A percentile compares a stretch with the other conserved stretches of the same genome.
Conservation (phyloP, 2,888 invertebrate species). For the Heterodera filipjevi region DNA sequence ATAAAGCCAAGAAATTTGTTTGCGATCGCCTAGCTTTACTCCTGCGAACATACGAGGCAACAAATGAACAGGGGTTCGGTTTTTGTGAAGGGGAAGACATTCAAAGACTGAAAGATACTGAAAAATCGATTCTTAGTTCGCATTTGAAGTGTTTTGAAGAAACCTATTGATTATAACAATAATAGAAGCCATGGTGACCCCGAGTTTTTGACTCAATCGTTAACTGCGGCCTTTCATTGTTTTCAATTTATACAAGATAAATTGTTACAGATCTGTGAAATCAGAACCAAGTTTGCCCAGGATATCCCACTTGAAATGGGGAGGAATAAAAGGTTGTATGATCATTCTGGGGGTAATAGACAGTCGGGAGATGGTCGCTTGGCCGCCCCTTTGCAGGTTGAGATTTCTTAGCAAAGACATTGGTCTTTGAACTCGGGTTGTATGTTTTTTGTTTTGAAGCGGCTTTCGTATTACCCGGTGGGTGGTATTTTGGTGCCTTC, state of each 20-base stretch:
- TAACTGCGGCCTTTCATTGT: neutral
- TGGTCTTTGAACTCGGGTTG: neutral
- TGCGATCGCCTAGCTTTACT: constrained; percentile 38
- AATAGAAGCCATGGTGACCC: neutral
- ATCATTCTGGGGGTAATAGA: neutral
- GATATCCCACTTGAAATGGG: neutral
- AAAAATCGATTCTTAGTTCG: constrained; percentile 1
- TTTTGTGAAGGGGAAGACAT: constrained; percentile 3
- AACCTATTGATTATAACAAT: neutral
- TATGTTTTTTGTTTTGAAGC: neutral
- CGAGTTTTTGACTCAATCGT: too few relatives aligned
- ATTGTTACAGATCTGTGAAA: neutral
- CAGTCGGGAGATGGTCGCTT: neutral
- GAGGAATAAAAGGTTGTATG: neutral
- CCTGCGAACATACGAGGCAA: constrained; percentile 32
- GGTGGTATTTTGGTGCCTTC: neutral
- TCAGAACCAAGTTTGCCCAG: neutral
- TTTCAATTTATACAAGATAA: neutral
- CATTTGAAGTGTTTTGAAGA: constrained; percentile 7
- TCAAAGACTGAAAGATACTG: constrained; percentile 24
- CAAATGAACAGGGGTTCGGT: constrained; percentile 19
- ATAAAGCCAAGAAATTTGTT: constrained; percentile 37
- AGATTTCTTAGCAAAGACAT: neutral
- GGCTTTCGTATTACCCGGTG: neutral
- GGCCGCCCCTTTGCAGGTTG: neutral